A percentile compares a stretch with the other conserved stretches of the same genome.
Conservation (phyloP, 2,113 vertebrate genomes). For the Elephas maximus region DNA sequence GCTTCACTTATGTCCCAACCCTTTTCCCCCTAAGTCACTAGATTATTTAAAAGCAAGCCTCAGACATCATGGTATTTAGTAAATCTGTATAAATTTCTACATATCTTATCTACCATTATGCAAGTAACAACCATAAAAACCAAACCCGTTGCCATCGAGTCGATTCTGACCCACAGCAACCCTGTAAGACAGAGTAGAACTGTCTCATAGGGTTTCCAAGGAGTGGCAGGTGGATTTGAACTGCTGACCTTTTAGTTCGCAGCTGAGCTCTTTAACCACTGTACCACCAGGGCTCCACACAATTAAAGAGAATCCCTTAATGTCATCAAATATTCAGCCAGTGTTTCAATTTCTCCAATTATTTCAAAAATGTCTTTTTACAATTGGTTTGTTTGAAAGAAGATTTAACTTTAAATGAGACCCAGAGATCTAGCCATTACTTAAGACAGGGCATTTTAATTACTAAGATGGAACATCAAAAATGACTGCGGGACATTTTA, state of each 20-base stretch:
- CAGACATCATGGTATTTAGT: not conserved
- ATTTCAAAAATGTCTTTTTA: too few species aligned
- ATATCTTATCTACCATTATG: not conserved
- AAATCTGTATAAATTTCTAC: not conserved
- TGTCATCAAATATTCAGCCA: too few species aligned
- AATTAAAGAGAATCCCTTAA: too few species aligned
- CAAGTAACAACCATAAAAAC: not conserved
- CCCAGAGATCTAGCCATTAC: not conserved
- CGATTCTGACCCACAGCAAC: too few species aligned
- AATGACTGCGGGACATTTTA: not conserved
- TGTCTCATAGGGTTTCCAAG: too few species aligned
- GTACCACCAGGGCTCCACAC: too few species aligned
- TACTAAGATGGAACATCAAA: not conserved
- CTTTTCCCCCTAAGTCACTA: not conserved
- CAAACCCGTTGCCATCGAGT: too few species aligned
- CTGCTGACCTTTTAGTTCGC: too few species aligned
- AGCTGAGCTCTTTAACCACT: too few species aligned
- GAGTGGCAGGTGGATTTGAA: too few species aligned
- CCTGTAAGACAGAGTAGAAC: too few species aligned
- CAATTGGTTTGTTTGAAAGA: not conserved
- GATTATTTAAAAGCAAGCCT: not conserved
- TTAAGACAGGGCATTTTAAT: conserved; percentile 3
- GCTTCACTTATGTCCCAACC: not conserved
- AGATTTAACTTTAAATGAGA: not conserved
- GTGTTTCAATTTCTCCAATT: too few species aligned